Conservation (phyloP, 2,113 vertebrate species). For the Phodopus roborovskii region DNA sequence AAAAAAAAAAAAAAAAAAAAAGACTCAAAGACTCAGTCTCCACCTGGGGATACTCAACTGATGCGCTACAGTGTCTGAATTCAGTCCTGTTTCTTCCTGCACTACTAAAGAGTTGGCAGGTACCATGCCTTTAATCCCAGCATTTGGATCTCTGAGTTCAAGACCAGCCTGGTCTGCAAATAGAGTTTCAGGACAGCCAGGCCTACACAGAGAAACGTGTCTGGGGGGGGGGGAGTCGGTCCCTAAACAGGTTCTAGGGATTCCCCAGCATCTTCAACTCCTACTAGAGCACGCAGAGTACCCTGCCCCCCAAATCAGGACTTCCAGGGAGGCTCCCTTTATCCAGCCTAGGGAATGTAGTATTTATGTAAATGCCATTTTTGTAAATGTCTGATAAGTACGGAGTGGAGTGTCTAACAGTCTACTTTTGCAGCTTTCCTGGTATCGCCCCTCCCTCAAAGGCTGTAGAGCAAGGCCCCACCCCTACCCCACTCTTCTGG, state of each 20-base stretch:
- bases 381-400: conserved; percentile 22
- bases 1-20: no score
- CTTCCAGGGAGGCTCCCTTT: background rate
- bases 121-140: background rate
- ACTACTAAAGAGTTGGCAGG: background rate
- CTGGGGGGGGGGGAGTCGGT: background rate
- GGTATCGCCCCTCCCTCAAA: background rate
- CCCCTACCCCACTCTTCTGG: conserved; percentile 37
- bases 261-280: no score
- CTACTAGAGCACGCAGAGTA: background rate
- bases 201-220: background rate
- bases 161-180: background rate
- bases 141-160: background rate
- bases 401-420: background rate
- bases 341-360: background rate
- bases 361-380: conserved; percentile 8
- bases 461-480: conserved; percentile 5
- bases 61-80: background rate
- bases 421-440: background rate
- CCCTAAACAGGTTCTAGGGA: background rate
- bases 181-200: background rate
- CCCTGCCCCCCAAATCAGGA: no score
- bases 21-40: background rate
- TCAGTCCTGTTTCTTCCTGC: background rate
- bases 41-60: background rate